Evolutionary conservation across 1,140 invertebrate genomes (phyloP), one percentile per base, ranked within the genome.

Genomic region (Hycleus cichorii): DNA sequence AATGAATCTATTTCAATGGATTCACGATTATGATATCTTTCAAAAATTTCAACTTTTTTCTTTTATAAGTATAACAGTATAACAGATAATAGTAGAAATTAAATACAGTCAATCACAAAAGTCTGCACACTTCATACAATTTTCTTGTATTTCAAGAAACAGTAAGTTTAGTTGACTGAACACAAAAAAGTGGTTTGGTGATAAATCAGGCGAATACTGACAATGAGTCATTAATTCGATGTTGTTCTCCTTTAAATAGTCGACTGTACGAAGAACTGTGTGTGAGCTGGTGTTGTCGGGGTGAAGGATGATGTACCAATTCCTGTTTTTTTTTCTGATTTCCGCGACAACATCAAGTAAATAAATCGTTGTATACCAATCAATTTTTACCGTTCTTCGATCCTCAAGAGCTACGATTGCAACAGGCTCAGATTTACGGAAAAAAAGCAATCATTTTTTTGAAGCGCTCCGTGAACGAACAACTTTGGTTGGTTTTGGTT

Each of bases 401-500:
- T 42, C 11, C 11, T 42, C 40, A 11, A 68, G 49, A 18, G 58
- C 4, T 11, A 69, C 57, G 4, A 62, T 68, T n/a, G 58, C 60
- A 7, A 65, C 58, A 64, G 63, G 58, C 48, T 60, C 60, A 55
- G 32, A 65, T 62, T 50, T 65, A 11, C 49, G 57, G 26, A 69
- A 65, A 50, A 64, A 68, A 60, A 39, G 52, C 61, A 40, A 63
- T 43, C 62, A 68, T 12, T 71, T 68, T 53, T 70, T 66, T 9
- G 59, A 64, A 25, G 62, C 63, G 58, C 64, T 72, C 61, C 64
- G 55, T 51, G 44, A 54, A 27, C 65, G 64, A 68, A 67, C 58
- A 62, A 70, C 63, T 72, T 62, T 72, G 54, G 64, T 71, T 66
- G 66, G 64, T 53, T 72, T 72, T 58, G 59, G 58, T 57, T 73